Base-by-base conservation (phyloP, 1,140 invertebrate species). In the Drosophila seguyi region DNA sequence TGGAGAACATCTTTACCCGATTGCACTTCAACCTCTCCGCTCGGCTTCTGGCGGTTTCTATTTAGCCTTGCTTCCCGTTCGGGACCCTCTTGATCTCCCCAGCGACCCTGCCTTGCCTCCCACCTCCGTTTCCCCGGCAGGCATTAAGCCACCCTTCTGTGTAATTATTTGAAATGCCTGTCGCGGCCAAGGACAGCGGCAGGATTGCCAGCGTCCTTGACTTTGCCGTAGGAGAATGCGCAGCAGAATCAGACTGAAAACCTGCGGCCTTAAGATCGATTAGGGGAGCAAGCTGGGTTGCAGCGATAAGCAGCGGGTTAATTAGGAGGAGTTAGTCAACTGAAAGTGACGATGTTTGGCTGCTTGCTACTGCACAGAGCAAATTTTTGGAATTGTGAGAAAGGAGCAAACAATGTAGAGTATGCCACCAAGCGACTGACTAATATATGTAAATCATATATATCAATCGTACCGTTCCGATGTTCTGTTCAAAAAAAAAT, bases 141-240 rank as follows among this genome's bases (percentile, higher is more conserved):
- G 31, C 31, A 31, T 18, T 18, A 11, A 20, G 25, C 47, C 62
- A 36, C 29, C 47, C 29, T 38, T 29, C 39, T 18, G 41, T 20
- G 52, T 50, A 69, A 50, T 58, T 69, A 73, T 59, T 73, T 71
- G 45, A 73, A 73, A 73, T 58, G 63, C 68, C 68, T 72, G 65
- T 50, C 65, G 65, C 65, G 65, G 63, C 52, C 69, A 72, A 72
- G 65, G 69, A 53, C 52, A 31, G 8, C 16, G 41, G 3, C 38
- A 71, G 63, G 41, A 38, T 39, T 11, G 44, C 41, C 36, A 20
- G 16, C 16, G 62, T 67, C 63, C 67, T 71, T 71, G 50, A 71
- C 62, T 68, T 66, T 68, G 66, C 25, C 6, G 16, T 41, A 20
- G 14, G 31, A 25, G 58, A 27, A n/a, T 52, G 39, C 27, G 62